Conservation (phyloP, 2,888 invertebrate genomes). For the Plagodis pulveraria region DNA sequence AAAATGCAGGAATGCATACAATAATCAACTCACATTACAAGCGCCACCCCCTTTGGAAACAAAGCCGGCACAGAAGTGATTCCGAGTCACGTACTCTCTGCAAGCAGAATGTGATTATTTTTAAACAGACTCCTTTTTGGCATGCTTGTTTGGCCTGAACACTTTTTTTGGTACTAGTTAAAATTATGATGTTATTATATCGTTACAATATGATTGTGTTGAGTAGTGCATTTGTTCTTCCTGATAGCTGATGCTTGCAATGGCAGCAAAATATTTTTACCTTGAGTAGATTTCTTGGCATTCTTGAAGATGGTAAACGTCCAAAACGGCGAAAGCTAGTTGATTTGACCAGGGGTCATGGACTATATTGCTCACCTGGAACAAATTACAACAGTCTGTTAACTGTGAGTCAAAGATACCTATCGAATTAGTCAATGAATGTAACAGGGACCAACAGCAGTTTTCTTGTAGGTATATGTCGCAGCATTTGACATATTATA, state of each 20-base stretch:
- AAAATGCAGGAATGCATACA: too few relatives aligned
- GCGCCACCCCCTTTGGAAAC: constrained; percentile 68
- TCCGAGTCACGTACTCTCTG: constrained; percentile 61
- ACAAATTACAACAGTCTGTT: too few relatives aligned
- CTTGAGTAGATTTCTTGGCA: constrained; percentile 64
- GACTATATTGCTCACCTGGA: constrained; percentile 53
- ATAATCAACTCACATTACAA: constrained; percentile 65
- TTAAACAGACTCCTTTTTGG: too few relatives aligned
- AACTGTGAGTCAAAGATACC: too few relatives aligned
- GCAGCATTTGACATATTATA: neutral
- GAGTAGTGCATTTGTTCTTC: too few relatives aligned
- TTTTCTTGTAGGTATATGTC: too few relatives aligned
- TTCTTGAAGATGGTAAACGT: constrained; percentile 57
- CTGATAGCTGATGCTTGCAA: too few relatives aligned
- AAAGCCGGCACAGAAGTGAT: constrained; percentile 71
- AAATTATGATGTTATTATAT: too few relatives aligned
- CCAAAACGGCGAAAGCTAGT: constrained; percentile 54
- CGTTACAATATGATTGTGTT: too few relatives aligned
- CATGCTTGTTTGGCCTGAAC: too few relatives aligned
- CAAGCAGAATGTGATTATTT: constrained; percentile 31
- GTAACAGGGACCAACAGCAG: neutral
- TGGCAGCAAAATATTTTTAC: constrained; percentile 36
- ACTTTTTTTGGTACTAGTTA: too few relatives aligned
- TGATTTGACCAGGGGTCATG: constrained; percentile 49
- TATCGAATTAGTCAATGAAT: too few relatives aligned